Conservation (phyloP, 2,888 invertebrate genomes). For the Lysandra coridon region DNA sequence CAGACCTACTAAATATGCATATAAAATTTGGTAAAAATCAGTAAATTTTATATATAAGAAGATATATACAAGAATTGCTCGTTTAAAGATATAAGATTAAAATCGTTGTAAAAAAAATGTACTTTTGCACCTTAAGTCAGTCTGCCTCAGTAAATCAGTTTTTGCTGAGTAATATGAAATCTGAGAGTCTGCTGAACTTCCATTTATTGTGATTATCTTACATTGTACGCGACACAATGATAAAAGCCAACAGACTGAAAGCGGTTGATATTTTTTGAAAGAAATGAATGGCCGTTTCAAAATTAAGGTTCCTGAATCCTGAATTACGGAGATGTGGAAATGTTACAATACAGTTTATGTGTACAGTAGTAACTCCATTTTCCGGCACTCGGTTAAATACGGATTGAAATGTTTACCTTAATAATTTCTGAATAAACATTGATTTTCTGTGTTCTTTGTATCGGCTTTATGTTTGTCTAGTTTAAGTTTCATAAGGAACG, state of each 20-base stretch:
- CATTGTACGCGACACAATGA: slow-evolving; percentile 26
- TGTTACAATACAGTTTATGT: neutral
- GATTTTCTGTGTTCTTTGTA: too few species aligned
- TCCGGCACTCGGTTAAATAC: too few species aligned
- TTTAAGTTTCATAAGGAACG: too few species aligned
- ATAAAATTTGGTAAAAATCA: too few species aligned
- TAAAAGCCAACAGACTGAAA: slow-evolving; percentile 8
- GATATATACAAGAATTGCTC: too few species aligned
- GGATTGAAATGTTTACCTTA: too few species aligned
- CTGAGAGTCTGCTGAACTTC: slow-evolving; percentile 57
- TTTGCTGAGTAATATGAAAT: slow-evolving; percentile 60
- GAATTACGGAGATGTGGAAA: neutral
- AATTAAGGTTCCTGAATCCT: neutral
- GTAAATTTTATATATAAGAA: too few species aligned
- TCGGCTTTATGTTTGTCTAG: too few species aligned
- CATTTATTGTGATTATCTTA: slow-evolving; percentile 59
- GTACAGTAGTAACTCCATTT: neutral
- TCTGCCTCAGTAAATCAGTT: slow-evolving; percentile 57
- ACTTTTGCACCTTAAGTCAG: neutral
- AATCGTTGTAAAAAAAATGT: too few species aligned
- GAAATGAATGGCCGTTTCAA: slow-evolving; percentile 3
- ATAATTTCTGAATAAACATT: too few species aligned
- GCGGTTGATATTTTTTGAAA: neutral
- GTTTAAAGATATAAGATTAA: too few species aligned
- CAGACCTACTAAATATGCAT: too few species aligned